Evolutionary conservation across 2,113 vertebrate genomes (phyloP), one percentile per base, ranked within the genome.

Genomic region (Vidua chalybeata): DNA sequence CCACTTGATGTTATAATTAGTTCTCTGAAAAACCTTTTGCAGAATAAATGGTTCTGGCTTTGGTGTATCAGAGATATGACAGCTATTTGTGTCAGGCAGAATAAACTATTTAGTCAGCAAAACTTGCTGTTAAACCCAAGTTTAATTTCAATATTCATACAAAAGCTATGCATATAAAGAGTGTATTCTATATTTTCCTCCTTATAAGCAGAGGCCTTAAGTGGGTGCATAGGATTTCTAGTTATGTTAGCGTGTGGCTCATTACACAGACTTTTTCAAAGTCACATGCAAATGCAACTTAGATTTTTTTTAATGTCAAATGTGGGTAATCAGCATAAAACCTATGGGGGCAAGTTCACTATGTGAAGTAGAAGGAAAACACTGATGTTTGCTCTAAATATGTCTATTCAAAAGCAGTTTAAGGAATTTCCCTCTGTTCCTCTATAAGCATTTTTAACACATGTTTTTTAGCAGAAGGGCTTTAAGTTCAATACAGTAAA

Each of bases 1-100:
- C 96, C 97, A 98, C 97, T 98, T 98, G 96, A 98, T 97, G 97
- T 96, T 97, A 96, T 97, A 98, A 98, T 98, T 98, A 98, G 91
- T 96, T 97, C 76, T 96, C 94, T 96, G 96, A 94, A 97, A 97
- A 98, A 96, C 79, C 95, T 97, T 98, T 97, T 74, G 67, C 87
- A 97, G 87, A 95, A 96, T 94, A 95, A 97, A 97, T 91, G 85
- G 41, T 93, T 96, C 84, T n/a, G 51, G 81, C 94, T 97, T 95
- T 96, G 69, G 81, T 86, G 64, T 82, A 82, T 94, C 63, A 96
- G 87, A 94, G 83, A 73, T 91, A 95, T 84, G 87, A 87, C 92
- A 97, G 95, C 55, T 74, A 84, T 63, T 61, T 84, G 41, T 73
- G 41, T 37, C 69, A 91, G 35, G 84, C 37, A 87, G 61, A 83